These are phyloP conservation scores for Zygothrica quintamaculata DNA, from an alignment of 2,888 invertebrate species.

Conservation along the genomic window DNA sequence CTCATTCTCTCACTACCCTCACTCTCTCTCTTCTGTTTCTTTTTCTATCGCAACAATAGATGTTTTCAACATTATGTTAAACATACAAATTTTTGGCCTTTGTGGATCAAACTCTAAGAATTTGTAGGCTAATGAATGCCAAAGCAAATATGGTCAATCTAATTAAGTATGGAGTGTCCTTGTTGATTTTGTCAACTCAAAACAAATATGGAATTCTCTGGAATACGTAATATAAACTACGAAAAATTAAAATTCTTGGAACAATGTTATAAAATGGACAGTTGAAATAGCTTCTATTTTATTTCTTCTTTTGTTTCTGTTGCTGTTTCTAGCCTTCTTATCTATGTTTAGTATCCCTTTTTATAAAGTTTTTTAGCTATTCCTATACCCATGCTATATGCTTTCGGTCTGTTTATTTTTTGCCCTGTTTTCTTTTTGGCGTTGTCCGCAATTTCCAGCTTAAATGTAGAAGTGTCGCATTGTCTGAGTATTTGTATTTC, in stretches of 20 bases:
- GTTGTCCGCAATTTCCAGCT: slow-evolving; percentile 42
- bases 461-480: slow-evolving; percentile 12
- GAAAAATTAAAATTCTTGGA: slow-evolving; percentile 24
- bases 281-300: too few species aligned
- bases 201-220: slow-evolving; percentile 22
- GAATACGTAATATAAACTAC: slow-evolving; percentile 4
- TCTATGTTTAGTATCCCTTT: slow-evolving; percentile 2
- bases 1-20: too few species aligned
- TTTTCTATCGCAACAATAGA: too few species aligned
- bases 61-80: background rate
- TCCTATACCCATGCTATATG: background rate
- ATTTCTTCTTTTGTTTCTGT: background rate
- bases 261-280: slow-evolving; percentile 1
- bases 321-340: slow-evolving; percentile 9
- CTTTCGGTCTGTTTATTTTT: slow-evolving; percentile 16
- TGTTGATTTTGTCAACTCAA: slow-evolving; percentile 38
- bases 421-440: slow-evolving; percentile 23
- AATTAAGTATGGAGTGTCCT: slow-evolving; percentile 37
- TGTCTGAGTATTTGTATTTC: slow-evolving; percentile 28
- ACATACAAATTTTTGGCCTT: slow-evolving; percentile 25
- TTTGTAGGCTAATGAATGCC: slow-evolving; percentile 39
- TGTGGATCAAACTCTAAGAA: slow-evolving; percentile 5
- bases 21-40: too few species aligned
- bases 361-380: background rate
- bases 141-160: slow-evolving; percentile 35